Evolutionary conservation across 2,113 vertebrate genomes (phyloP), one percentile per base, ranked within the genome.

Genomic region (Rhabdomys dilectus): DNA sequence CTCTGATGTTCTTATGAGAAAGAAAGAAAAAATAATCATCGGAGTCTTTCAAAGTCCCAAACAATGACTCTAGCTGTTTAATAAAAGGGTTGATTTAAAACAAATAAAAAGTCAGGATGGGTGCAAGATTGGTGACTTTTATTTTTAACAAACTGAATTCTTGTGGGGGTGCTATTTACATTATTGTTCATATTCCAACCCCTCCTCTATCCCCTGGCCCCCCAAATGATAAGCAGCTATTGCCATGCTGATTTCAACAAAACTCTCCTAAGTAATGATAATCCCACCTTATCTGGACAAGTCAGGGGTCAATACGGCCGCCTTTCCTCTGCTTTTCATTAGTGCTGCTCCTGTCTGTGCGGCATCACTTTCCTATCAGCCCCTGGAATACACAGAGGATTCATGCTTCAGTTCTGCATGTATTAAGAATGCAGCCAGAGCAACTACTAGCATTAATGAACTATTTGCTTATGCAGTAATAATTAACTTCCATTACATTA

Each of bases 401-500:
- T 99, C 99, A 99, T 98, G 99, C 99, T 98, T 99, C 98, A 98
- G 98, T 99, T 99, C 98, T 99, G 99, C 99, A 99, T 99, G 99
- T 99, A 99, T 99, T 99, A 99, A 99, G 98, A 99, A 99, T 99
- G 99, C 99, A 99, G 99, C 99, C 99, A 99, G 99, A 99, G 99
- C 99, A 99, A 99, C 99, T 99, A 99, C 99, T 99, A 99, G 99
- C 99, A 99, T 99, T 99, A 99, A 99, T 99, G 99, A 99, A 99
- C 99, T 99, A 99, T 99, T 99, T 99, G 99, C 99, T 99, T 99
- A 99, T 99, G 99, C 99, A 99, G 99, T 99, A 99, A 99, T 99
- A 99, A 99, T 99, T 99, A 99, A 99, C 99, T 99, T 99, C 99
- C 99, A 99, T 99, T 99, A 99, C 99, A 99, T 99, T 99, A 99